Evolutionary conservation across 1,140 invertebrate species (phyloP).

Genomic region (Bombus terrestris): DNA sequence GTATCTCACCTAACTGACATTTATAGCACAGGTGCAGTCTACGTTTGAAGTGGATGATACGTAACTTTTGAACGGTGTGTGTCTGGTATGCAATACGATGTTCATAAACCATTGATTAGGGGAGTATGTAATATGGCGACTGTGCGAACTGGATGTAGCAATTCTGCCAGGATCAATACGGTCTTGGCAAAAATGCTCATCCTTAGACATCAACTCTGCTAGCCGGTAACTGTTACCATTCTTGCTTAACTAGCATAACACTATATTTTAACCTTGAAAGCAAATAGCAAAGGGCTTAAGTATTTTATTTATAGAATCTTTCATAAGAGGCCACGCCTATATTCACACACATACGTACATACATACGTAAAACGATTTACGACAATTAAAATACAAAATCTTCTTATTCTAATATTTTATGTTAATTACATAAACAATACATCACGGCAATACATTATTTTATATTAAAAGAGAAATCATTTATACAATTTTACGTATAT

Average conservation of each 20-base stretch:
- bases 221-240: neutral
- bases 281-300: neutral
- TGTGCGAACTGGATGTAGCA: neutral
- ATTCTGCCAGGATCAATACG: slow-evolving; percentile 40
- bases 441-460: no score
- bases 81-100: neutral
- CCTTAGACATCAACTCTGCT: slow-evolving; percentile 3
- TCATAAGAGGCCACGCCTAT: neutral
- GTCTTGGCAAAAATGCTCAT: slow-evolving; percentile 38
- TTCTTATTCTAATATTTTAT: no score
- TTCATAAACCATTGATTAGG: slow-evolving; percentile 3
- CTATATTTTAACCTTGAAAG: neutral
- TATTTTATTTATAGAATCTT: neutral
- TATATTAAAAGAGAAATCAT: no score
- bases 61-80: neutral
- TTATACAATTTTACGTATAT: no score
- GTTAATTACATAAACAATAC: no score
- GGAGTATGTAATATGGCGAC: neutral
- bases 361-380: no score
- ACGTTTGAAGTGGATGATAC: neutral
- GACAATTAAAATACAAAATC: no score
- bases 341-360: no score
- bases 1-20: no score
- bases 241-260: neutral
- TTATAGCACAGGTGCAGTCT: no score